Evolutionary conservation across 1,140 invertebrate species (phyloP), one percentile per base, ranked within the genome.

Genomic region (Arctopsyche grandis): DNA sequence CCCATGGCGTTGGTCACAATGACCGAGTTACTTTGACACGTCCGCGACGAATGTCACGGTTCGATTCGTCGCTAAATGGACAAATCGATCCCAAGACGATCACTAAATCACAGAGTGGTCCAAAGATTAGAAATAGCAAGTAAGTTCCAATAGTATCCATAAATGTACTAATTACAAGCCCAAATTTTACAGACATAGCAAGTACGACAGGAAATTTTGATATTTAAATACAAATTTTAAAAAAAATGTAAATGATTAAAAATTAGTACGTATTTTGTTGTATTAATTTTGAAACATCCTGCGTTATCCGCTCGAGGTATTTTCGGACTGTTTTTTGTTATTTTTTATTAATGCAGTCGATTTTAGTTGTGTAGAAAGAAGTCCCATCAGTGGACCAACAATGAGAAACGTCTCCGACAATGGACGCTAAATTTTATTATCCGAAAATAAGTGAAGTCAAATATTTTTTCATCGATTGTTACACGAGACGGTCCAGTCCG

Each of bases 401-500:
- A 76, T 76, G 74, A 46, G 26, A 22, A 19, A n/a, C 56, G 38
- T n/a, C 48, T 26, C 58, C 74, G 24, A 76, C 74, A 66, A 76
- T 63, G 16, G 58, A 10, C 38, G 26, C 43, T 63, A 44, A 63
- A 76, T 38, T 76, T 76, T 38, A 76, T 76, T 76, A 76, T 76
- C 56, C 9, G 58, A 76, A 74, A 74, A 74, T 76, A 19, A 76
- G 74, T 29, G 52, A 63, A 76, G 26, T 63, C 74, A 76, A 76
- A 76, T 58, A 76, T 76, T 76, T 76, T 63, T 76, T 76, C 56
- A 19, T 58, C 56, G 52, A 70, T 70, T 70, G 69, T 70, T 22
- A 44, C 60, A 66, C 69, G 5, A 10, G 38, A 66, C 21, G 19
- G 19, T 16, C 60, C 16, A 5, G 44, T 5, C 5, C 9, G 21